Evolutionary conservation across 2,797 vertebrate genomes (phyloP).

Genomic region (Poecilia gillii): DNA sequence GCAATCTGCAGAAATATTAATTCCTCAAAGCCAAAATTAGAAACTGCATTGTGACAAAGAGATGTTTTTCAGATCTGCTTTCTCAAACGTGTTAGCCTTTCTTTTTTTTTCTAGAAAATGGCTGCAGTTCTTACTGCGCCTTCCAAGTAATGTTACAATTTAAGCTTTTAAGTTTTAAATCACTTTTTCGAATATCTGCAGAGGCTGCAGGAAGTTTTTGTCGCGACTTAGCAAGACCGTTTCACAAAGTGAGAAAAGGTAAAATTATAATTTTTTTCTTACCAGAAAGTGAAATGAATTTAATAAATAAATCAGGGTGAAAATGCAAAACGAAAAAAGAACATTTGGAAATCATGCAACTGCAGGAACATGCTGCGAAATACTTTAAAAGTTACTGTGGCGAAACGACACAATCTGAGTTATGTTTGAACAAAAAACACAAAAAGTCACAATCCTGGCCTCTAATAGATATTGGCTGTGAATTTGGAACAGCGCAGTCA

Average conservation of each 20-base stretch:
- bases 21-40: slow-evolving; percentile 21
- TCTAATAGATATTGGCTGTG: too few species aligned
- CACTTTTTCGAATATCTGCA: not conserved
- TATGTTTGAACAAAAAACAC: not conserved
- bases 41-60: slow-evolving; percentile 18
- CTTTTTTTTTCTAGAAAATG: not conserved
- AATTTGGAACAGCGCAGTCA: not conserved
- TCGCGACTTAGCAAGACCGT: not conserved
- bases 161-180: not conserved
- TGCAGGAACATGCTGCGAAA: not conserved
- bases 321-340: not conserved
- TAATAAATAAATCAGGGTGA: not conserved
- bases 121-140: not conserved
- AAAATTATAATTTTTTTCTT: not conserved
- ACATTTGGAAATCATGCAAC: not conserved
- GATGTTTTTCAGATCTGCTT: slow-evolving; percentile 20
- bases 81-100: not conserved
- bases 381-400: not conserved
- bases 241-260: not conserved
- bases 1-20: not conserved
- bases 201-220: not conserved
- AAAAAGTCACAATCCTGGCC: not conserved
- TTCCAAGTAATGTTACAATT: not conserved
- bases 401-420: not conserved
- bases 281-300: not conserved